These are phyloP conservation scores for Pollicipes pollicipes DNA, from an alignment of 1,140 invertebrate species.

Conservation along the genomic window DNA sequence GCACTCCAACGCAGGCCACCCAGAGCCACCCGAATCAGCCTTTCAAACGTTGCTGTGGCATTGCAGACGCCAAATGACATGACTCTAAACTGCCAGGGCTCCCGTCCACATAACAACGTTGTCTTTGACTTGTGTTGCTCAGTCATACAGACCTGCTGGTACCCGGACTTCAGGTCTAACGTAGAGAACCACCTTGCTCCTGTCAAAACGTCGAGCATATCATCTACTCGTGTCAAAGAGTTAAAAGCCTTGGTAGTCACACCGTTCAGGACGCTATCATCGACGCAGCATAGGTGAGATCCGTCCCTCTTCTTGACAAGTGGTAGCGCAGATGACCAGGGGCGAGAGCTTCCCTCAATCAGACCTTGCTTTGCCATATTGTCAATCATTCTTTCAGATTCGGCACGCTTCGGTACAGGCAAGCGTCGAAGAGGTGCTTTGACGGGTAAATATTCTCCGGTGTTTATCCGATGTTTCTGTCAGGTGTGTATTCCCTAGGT, in stretches of 20 bases:
- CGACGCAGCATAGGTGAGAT: conserved; percentile 7
- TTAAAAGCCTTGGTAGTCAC: conserved; percentile 11
- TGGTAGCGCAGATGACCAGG: not conserved
- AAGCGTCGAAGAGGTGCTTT: not conserved
- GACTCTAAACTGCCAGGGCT: not conserved
- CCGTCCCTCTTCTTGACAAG: conserved; percentile 9
- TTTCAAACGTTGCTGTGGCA: not conserved
- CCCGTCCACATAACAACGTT: conserved; percentile 6
- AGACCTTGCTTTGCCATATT: not conserved
- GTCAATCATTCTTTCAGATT: not conserved
- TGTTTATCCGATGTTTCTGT: not conserved
- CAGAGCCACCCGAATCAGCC: not conserved
- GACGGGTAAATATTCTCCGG: not conserved
- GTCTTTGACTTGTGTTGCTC: conserved; percentile 12
- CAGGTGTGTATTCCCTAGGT: not conserved
- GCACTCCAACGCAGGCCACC: not conserved
- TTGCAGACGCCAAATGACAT: conserved; percentile 2
- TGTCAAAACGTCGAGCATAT: conserved; percentile 12
- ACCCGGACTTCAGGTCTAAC: conserved; percentile 13
- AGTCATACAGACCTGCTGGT: conserved; percentile 15
- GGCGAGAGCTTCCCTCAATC: not conserved
- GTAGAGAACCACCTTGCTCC: conserved; percentile 14
- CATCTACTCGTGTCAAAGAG: conserved; percentile 14
- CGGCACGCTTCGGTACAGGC: not conserved
- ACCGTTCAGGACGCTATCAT: conserved; percentile 7